These are phyloP conservation scores for Chironomus striatipennis DNA, from an alignment of 1,140 invertebrate species.

Conservation along the genomic window DNA sequence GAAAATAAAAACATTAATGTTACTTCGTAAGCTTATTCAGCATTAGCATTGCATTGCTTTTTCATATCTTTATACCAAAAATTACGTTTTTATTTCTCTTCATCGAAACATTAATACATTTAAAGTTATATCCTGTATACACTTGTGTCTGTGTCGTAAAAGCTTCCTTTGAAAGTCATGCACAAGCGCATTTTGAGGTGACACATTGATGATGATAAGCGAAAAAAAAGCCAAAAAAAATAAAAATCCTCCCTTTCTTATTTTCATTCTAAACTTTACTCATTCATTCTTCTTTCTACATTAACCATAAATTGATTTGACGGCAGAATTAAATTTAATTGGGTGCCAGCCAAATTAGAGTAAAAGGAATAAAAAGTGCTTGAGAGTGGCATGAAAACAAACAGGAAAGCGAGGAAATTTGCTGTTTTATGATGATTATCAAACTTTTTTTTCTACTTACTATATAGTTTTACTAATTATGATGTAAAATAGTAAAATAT, in stretches of 20 bases:
- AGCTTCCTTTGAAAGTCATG: background rate
- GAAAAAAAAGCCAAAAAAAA: background rate
- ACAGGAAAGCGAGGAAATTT: too few relatives aligned
- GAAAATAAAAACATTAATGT: background rate
- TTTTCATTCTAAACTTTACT: background rate
- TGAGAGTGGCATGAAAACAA: too few relatives aligned
- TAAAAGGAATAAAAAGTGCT: too few relatives aligned
- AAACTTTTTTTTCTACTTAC: too few relatives aligned
- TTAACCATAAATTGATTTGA: background rate
- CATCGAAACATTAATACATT: background rate
- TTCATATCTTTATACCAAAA: background rate
- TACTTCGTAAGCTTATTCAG: too few relatives aligned
- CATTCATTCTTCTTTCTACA: background rate
- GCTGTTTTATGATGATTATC: too few relatives aligned
- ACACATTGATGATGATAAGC: background rate
- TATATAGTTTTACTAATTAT: too few relatives aligned
- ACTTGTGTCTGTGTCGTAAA: background rate
- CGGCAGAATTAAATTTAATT: background rate
- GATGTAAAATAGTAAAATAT: too few relatives aligned
- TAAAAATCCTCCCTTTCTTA: background rate
- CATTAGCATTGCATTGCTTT: background rate
- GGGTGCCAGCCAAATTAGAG: background rate
- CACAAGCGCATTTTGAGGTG: background rate
- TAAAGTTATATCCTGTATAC: background rate
- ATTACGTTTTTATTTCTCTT: too few relatives aligned